These are phyloP conservation scores for Calameuta pallipes DNA, from an alignment of 2,888 invertebrate species.

Conservation along the genomic window DNA sequence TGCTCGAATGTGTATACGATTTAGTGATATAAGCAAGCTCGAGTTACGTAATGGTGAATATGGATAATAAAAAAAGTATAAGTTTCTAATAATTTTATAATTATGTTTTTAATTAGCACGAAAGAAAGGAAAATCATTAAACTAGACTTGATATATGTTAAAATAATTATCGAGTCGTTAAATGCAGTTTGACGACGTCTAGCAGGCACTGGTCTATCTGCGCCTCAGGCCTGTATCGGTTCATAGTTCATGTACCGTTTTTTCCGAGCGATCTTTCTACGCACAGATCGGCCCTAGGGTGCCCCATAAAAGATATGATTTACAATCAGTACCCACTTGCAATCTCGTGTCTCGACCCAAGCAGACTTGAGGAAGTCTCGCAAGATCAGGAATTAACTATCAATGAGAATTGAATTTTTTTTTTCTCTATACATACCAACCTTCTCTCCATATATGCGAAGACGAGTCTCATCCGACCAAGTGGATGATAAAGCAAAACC, in stretches of 20 bases:
- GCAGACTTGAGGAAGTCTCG: not conserved
- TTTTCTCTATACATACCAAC: not conserved
- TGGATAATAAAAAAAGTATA: not conserved
- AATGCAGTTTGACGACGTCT: not conserved
- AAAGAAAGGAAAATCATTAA: not conserved
- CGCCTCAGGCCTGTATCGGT: slow-evolving; percentile 31
- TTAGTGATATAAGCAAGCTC: not conserved
- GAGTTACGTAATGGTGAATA: not conserved
- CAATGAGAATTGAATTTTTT: not conserved
- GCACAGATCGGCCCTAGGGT: slow-evolving; percentile 45
- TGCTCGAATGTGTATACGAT: not conserved
- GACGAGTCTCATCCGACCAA: not conserved
- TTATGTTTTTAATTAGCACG: not conserved
- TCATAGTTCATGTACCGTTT: slow-evolving; percentile 46
- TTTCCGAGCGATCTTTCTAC: slow-evolving; percentile 32
- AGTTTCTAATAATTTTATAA: not conserved
- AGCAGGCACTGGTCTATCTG: not conserved
- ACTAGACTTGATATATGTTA: not conserved
- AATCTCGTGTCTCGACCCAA: slow-evolving; percentile 34
- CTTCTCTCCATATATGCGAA: not conserved
- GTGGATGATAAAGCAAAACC: not conserved
- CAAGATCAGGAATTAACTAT: not conserved
- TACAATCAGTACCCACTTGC: slow-evolving; percentile 41
- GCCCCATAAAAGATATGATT: slow-evolving; percentile 59
- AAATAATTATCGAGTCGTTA: not conserved